phyloP scores from a whole-genome alignment of 2,797 vertebrate species.

The Glossophaga mutica region DNA sequence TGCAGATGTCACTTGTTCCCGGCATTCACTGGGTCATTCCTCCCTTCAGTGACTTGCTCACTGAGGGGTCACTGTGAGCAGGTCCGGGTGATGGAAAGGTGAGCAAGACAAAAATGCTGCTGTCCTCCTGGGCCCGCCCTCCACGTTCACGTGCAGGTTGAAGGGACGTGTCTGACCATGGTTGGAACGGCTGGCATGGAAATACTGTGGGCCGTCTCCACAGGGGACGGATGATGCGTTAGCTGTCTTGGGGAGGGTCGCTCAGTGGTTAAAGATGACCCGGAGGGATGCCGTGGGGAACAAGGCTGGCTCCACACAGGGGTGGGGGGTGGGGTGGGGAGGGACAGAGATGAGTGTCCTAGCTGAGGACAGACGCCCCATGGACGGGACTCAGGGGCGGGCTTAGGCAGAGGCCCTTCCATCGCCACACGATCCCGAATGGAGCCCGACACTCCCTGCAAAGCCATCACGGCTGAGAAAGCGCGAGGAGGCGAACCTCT shows the following conservation, averaged over 20 bases:
- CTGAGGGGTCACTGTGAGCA: fast-evolving
- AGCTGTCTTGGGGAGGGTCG: fast-evolving
- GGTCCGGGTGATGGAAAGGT: fast-evolving
- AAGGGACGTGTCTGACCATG: fast-evolving
- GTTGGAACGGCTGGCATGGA: fast-evolving
- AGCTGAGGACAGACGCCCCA: fast-evolving
- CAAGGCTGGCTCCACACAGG: no score
- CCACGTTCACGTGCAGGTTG: fast-evolving
- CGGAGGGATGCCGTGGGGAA: no score
- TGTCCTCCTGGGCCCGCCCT: fast-evolving
- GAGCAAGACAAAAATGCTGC: not conserved
- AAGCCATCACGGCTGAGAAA: no score
- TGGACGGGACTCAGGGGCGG: no score
- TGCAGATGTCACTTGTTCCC: not conserved
- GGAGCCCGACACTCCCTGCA: no score
- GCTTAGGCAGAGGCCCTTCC: not conserved
- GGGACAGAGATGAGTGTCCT: fast-evolving
- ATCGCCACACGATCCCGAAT: fast-evolving
- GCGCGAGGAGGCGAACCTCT: not conserved
- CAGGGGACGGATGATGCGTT: fast-evolving
- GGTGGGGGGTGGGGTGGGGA: not conserved
- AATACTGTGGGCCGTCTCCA: not conserved
- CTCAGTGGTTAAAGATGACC: no score
- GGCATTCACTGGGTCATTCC: fast-evolving
- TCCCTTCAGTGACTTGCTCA: fast-evolving